Conservation (phyloP, 2,888 invertebrate genomes). For the Nemotelus nigrinus region DNA sequence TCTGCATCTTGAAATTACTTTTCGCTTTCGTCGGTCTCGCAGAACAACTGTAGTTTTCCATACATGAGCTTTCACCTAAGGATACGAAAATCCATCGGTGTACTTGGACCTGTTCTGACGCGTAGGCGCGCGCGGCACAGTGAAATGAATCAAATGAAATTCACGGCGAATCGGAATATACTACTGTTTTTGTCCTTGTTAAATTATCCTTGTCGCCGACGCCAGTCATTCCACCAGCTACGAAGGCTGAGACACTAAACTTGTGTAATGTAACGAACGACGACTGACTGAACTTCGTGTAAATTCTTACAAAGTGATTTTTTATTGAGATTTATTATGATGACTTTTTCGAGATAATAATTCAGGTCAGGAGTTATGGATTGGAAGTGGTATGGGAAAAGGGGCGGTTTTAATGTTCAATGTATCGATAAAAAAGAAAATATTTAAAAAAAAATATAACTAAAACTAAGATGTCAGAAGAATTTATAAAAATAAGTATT, state of each 20-base stretch:
- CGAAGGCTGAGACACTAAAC: not conserved
- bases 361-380: conserved; percentile 21
- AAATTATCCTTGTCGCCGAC: not conserved
- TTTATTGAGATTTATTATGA: conserved; percentile 50
- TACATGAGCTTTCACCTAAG: too few relatives aligned
- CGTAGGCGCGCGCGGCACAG: not conserved
- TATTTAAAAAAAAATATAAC: too few relatives aligned
- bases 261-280: not conserved
- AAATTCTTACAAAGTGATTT: conserved; percentile 48
- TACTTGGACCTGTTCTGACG: too few relatives aligned
- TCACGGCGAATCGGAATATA: not conserved
- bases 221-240: not conserved
- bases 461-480: too few relatives aligned
- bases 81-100: too few relatives aligned
- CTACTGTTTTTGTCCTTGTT: conserved; percentile 4
- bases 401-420: not conserved
- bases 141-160: conserved; percentile 27
- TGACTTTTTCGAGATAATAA: conserved; percentile 48
- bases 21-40: too few relatives aligned
- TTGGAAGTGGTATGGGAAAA: not conserved
- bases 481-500: too few relatives aligned
- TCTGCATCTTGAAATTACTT: too few relatives aligned
- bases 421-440: not conserved
- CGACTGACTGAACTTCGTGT: conserved; percentile 22
- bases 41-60: too few relatives aligned